A percentile compares a stretch with the other conserved stretches of the same genome.
Conservation (phyloP, 2,113 vertebrate genomes). For the Nyctibius bracteatus region DNA sequence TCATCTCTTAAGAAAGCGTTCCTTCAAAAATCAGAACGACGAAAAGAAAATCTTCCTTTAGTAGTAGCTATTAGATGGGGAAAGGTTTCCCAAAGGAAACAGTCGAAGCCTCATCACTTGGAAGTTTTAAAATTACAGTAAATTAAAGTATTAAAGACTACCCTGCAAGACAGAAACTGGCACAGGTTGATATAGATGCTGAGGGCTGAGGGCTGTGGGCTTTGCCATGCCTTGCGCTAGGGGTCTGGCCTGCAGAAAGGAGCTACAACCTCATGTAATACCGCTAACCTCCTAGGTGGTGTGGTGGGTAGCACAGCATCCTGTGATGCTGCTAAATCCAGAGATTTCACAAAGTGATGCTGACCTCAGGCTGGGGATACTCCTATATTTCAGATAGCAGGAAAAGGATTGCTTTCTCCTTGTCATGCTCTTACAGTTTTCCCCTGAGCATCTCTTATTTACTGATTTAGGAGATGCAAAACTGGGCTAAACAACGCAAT, state of each 20-base stretch:
- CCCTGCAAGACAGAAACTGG: neutral
- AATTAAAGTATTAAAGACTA: neutral
- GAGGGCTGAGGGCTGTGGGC: neutral
- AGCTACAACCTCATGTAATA: neutral
- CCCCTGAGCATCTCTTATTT: neutral
- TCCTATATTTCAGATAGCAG: neutral
- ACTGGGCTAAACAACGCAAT: neutral
- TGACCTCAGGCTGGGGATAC: neutral
- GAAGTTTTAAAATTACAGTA: neutral
- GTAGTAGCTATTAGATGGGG: neutral
- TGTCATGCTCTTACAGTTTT: neutral
- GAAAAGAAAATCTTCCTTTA: neutral
- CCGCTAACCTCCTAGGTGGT: neutral
- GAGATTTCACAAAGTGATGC: neutral
- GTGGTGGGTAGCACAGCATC: neutral
- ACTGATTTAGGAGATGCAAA: neutral
- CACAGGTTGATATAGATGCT: neutral
- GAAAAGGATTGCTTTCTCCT: neutral
- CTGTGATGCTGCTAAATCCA: neutral
- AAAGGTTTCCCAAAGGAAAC: neutral
- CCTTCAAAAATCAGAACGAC: neutral
- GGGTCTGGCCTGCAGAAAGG: neutral
- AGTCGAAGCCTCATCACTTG: neutral
- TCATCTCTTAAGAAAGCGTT: neutral
- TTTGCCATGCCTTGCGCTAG: neutral